Evolutionary conservation across 2,113 vertebrate species (phyloP).

Genomic region (Cardinalis cardinalis): DNA sequence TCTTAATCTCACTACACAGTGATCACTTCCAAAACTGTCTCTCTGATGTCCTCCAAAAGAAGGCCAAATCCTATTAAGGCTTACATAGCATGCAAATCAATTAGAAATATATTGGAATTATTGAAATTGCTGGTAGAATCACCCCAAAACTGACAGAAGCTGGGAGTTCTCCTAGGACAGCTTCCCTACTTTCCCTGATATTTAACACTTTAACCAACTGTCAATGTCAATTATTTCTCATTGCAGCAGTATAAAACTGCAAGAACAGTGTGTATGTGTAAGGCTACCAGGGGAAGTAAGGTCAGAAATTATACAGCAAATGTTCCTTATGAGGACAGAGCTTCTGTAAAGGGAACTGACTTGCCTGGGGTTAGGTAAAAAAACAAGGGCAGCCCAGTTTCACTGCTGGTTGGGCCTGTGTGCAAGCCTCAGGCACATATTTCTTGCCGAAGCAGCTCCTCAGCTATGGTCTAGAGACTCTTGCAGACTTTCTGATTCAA

Average conservation of each 20-base stretch:
- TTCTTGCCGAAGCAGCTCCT: background rate
- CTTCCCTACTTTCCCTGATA: background rate
- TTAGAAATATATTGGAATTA: background rate
- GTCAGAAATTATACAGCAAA: background rate
- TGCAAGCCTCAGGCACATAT: background rate
- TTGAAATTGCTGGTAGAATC: background rate
- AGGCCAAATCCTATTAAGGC: background rate
- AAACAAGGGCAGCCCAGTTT: background rate
- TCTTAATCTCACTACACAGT: background rate
- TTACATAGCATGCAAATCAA: background rate
- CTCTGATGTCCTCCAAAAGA: background rate
- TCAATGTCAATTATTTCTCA: background rate
- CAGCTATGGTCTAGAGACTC: background rate
- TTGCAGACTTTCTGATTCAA: conserved; percentile 11
- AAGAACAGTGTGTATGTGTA: background rate
- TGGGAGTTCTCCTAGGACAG: background rate
- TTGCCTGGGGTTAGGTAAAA: background rate
- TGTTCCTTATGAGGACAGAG: background rate
- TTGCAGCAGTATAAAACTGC: background rate
- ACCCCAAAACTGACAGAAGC: background rate
- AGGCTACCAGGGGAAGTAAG: background rate
- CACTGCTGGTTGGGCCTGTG: background rate
- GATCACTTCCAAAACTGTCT: background rate
- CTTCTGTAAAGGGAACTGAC: background rate
- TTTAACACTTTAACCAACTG: background rate